phyloP scores from a whole-genome alignment of 2,888 invertebrate species.

The Orthosia incerta region DNA sequence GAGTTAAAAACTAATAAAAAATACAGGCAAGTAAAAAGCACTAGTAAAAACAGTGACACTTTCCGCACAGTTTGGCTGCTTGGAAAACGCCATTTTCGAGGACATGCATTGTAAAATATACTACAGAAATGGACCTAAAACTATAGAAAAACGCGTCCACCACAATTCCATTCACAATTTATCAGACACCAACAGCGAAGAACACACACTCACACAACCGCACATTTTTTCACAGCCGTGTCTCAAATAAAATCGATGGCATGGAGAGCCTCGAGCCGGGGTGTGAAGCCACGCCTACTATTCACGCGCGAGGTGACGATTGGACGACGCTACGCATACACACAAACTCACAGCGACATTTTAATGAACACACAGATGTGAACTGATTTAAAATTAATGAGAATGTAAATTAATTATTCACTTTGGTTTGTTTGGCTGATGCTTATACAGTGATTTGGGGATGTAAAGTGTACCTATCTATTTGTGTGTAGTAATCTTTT shows the following conservation, averaged over 20 bases:
- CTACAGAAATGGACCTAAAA: background rate
- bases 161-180: background rate
- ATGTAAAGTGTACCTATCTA: background rate
- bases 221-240: slow-evolving; percentile 46
- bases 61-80: too few species aligned
- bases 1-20: too few species aligned
- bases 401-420: slow-evolving; percentile 55
- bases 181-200: background rate
- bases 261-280: slow-evolving; percentile 74
- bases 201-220: slow-evolving; percentile 3
- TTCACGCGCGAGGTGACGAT: slow-evolving; percentile 90
- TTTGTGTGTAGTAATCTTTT: background rate
- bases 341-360: slow-evolving; percentile 41
- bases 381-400: slow-evolving; percentile 61
- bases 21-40: too few species aligned
- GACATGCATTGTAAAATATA: too few species aligned
- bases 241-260: slow-evolving; percentile 78
- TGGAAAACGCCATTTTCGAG: too few species aligned
- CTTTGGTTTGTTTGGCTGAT: slow-evolving; percentile 44
- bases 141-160: background rate
- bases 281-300: slow-evolving; percentile 87
- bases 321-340: slow-evolving; percentile 77
- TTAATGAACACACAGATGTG: slow-evolving; percentile 42
- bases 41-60: too few species aligned
- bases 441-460: slow-evolving; percentile 18